Percentiles rank a stretch among this genome's conserved stretches.
Evolutionary conservation across 2,113 vertebrate genomes (phyloP).

Genomic region (Pygoscelis antarcticus): DNA sequence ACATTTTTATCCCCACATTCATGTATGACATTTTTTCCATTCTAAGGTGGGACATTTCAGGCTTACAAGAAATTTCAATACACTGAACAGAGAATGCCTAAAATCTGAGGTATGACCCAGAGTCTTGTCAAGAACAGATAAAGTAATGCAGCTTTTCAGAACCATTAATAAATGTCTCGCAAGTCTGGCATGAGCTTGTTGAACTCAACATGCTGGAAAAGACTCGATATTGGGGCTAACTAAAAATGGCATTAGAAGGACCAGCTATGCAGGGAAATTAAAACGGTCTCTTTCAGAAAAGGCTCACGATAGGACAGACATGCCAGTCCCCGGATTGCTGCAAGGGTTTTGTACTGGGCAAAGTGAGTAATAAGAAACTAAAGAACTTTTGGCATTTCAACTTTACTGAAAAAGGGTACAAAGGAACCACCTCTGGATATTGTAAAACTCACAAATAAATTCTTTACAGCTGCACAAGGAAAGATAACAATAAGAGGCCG

Average conservation of each 20-base stretch:
- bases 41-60: background rate
- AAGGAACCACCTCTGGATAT: conserved; percentile 59
- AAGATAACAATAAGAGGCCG: conserved; percentile 43
- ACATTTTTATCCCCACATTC: background rate
- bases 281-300: background rate
- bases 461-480: conserved; percentile 57
- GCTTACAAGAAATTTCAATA: background rate
- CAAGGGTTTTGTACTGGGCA: background rate
- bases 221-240: background rate
- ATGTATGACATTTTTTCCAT: background rate
- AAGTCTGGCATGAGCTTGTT: background rate
- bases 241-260: background rate
- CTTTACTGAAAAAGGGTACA: conserved; percentile 50
- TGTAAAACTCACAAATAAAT: conserved; percentile 66
- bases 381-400: conserved; percentile 30
- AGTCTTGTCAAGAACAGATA: background rate
- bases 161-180: background rate
- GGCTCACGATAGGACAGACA: background rate
- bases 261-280: background rate
- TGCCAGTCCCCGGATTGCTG: background rate
- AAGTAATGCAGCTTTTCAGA: background rate
- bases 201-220: background rate
- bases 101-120: background rate
- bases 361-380: conserved; percentile 7
- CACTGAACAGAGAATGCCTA: background rate